Percentiles rank a stretch among this genome's conserved stretches.
These are phyloP conservation scores for Drosophila albomicans DNA, from an alignment of 1,140 invertebrate genomes.

Conservation along the genomic window DNA sequence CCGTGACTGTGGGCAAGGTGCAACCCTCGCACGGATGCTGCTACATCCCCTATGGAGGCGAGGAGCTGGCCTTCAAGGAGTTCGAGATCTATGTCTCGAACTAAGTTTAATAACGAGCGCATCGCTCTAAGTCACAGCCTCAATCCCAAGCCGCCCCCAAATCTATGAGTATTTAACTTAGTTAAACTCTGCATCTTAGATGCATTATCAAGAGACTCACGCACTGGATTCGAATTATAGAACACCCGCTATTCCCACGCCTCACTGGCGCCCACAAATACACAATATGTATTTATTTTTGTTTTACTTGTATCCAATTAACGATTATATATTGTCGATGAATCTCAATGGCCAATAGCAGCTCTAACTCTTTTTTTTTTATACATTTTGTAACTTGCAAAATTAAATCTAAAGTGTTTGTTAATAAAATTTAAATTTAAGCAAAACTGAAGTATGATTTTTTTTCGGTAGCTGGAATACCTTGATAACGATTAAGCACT, in stretches of 20 bases:
- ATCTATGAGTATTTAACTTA: slow-evolving; percentile 33
- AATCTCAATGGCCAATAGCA: slow-evolving; percentile 27
- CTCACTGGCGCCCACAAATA: slow-evolving; percentile 2
- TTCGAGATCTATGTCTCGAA: slow-evolving; percentile 89
- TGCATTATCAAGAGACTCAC: slow-evolving; percentile 25
- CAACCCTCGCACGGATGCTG: slow-evolving; percentile 89
- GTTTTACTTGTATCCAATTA: slow-evolving; percentile 22
- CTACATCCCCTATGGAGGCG: slow-evolving; percentile 90
- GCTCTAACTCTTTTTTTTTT: slow-evolving; percentile 11
- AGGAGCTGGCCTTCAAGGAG: slow-evolving; percentile 90
- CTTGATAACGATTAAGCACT: no score
- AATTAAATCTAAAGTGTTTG: slow-evolving; percentile 23
- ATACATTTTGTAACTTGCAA: slow-evolving; percentile 30
- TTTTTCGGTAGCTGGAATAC: neutral
- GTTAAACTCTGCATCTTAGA: slow-evolving; percentile 41
- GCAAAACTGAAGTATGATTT: neutral
- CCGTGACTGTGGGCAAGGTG: slow-evolving; percentile 90
- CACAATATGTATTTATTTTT: slow-evolving; percentile 27
- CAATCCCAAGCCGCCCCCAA: neutral
- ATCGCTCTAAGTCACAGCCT: neutral
- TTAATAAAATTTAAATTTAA: slow-evolving; percentile 39
- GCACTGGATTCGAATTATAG: slow-evolving; percentile 32
- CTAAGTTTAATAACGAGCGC: slow-evolving; percentile 33
- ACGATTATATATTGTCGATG: slow-evolving; percentile 25
- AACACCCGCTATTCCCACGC: slow-evolving; percentile 12